Conservation (phyloP, 2,888 invertebrate genomes). For the Nephrotoma flavescens region DNA sequence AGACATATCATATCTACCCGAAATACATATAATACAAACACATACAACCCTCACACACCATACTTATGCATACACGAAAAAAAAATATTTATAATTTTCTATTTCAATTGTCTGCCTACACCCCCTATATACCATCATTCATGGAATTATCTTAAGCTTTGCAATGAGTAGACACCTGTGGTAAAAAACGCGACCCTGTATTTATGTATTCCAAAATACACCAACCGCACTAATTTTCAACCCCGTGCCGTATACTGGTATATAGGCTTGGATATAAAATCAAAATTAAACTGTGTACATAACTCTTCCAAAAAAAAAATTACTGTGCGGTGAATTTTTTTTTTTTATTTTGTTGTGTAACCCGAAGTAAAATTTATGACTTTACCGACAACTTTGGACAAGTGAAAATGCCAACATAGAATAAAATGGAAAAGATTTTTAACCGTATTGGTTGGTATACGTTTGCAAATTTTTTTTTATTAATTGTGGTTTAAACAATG, state of each 20-base stretch:
- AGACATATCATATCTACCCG: not conserved
- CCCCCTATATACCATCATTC: not conserved
- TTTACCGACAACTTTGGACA: not conserved
- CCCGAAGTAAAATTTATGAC: not conserved
- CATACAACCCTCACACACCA: not conserved
- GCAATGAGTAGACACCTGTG: not conserved
- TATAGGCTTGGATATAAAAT: not conserved
- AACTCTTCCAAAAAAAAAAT: not conserved
- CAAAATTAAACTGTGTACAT: not conserved
- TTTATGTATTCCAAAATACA: not conserved
- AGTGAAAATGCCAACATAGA: not conserved
- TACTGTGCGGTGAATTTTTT: not conserved
- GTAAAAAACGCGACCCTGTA: not conserved
- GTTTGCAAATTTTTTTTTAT: not conserved
- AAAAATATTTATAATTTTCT: not conserved
- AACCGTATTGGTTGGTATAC: no score
- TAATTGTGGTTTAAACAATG: not conserved
- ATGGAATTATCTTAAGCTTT: not conserved
- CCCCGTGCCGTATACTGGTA: not conserved
- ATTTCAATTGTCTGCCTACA: not conserved
- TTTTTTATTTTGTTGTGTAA: not conserved
- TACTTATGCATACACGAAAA: not conserved
- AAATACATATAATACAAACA: not conserved
- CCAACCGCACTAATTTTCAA: not conserved
- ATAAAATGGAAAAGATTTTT: not conserved